Conservation (phyloP, 2,113 vertebrate genomes). For the Petrocephalus zakoni region DNA sequence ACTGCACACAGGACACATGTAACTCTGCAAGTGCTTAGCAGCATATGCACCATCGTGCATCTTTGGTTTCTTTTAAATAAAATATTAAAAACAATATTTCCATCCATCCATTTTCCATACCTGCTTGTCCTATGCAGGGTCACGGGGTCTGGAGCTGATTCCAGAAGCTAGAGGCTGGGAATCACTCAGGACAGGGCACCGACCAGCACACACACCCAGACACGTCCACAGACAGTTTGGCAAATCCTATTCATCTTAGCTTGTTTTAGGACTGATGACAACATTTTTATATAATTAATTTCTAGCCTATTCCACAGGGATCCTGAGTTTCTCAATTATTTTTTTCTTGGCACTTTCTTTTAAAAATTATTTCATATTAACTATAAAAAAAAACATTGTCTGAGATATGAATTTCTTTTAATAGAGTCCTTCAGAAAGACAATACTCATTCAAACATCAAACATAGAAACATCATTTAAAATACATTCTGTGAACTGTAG, state of each 20-base stretch:
- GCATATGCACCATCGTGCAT: background rate
- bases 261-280: background rate
- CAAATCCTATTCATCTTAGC: background rate
- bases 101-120: background rate
- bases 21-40: background rate
- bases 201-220: background rate
- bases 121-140: background rate
- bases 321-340: background rate
- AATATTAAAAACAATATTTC: background rate
- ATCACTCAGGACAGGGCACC: background rate
- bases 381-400: slow-evolving; percentile 4
- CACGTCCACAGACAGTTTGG: background rate
- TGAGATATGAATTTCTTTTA: background rate
- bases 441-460: slow-evolving; percentile 1
- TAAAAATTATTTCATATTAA: background rate
- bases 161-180: background rate
- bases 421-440: background rate
- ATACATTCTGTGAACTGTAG: background rate
- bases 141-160: background rate
- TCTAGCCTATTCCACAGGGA: background rate
- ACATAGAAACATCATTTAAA: background rate
- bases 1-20: background rate
- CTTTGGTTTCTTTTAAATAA: background rate
- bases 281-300: background rate
- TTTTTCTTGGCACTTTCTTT: background rate